Evolutionary conservation across 2,113 vertebrate species (phyloP), one percentile per base, ranked within the genome.

Genomic region (Platanista minor): DNA sequence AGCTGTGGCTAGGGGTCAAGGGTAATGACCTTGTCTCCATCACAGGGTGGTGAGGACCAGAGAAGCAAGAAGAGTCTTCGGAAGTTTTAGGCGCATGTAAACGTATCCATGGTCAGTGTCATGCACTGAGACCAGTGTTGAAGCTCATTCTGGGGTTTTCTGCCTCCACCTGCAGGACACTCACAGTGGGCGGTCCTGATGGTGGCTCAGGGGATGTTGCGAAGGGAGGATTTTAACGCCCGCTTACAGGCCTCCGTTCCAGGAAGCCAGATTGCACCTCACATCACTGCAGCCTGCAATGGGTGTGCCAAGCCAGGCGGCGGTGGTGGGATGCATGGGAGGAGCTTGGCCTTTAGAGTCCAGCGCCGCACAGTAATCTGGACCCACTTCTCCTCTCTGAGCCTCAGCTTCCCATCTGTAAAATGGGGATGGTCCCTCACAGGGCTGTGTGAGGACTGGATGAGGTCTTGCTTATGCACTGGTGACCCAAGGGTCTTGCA

Each of bases 201-300:
- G 6, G n/a, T 57, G 57, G 46, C n/a, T 59, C 52, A 31, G 52
- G 10, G n/a, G 23, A 23, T 1, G 1, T 1, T 54, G 69, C 0
- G 33, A 52, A 54, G 4, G 4, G 67, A 3, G 2, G 2, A 6
- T 33, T 39, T 61, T 31, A 27, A 25, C 1, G 0, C 21, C n/a
- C 33, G 14, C 57, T 54, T 36, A 0, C 7, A 4, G 43, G 27
- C 11, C 21, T 49, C 3, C 3, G 0, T n/a, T 20, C 11, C 39
- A 20, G 62, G 82, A 46, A 61, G 13, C 61, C 54, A 11, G 36
- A 18, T 9, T 69, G n/a, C 29, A 9, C 8, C 27, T 54, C 21
- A 46, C 3, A 9, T 11, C 61, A 6, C 29, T 0, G 69, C 67
- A 39, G 87, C 25, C 20, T 17, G 36, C 3, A 3, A 23, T 66